Base-by-base conservation (phyloP, 2,797 vertebrate species). In the Loriculus beryllinus region DNA sequence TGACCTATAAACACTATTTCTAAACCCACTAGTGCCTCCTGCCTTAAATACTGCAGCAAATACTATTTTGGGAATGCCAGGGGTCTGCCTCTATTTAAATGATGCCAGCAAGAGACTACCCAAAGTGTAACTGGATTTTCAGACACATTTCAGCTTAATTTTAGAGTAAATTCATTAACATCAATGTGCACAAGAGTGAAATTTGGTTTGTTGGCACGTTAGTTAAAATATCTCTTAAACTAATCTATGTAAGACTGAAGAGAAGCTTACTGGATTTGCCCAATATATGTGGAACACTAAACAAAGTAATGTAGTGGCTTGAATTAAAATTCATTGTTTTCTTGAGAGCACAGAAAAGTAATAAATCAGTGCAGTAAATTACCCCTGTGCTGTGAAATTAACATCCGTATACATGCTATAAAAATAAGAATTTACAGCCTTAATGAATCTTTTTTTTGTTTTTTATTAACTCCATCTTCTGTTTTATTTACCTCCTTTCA, bases 281-380 rank as follows among this genome's bases (percentile, higher is more conserved):
- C 52, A 86, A 72, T 60, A 28, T 42, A 85, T 22, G 12, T 67
- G 81, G 39, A 91, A 88, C 17, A 62, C 51, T 42, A 64, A 67
- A 85, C 52, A 85, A 91, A 94, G 75, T 52, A 67, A 42, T 67
- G 31, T 26, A 67, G 72, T 49, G 62, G 52, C 86, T 92, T 96
- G 93, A 93, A 96, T 96, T 97, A 97, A 95, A 97, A 97, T 94
- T 94, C 39, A 95, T 67, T 80, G 31, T 90, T 97, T 97, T 88
- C 82, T 83, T 95, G 65, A 67, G 80, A 97, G 88, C 1, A 43
- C 69, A 95, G 92, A 93, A 96, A 94, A 94, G 81, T 75, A 93
- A 97, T 97, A 97, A 97, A 96, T 96, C 88, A 95, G 56, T 1
- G 10, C 43, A 84, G 78, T 96, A 96, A 97, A 97, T 97, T 96